Base-by-base conservation (phyloP, 1,140 invertebrate species). In the Sycobia sp. region DNA sequence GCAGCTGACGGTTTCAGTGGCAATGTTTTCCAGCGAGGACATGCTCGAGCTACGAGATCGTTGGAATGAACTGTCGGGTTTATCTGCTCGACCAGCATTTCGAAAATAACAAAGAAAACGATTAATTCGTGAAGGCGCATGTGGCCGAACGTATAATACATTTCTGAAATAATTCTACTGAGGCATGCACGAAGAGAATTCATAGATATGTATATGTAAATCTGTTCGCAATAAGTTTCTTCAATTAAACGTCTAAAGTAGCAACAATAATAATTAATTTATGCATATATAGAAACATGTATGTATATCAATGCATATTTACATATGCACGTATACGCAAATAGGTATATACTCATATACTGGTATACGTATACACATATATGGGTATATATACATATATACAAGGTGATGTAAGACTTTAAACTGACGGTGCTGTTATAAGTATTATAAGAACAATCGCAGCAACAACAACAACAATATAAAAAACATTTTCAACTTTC, bases 11-110 rank as follows among this genome's bases (percentile, higher is more conserved):
- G 95, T 92, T 86, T 98, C 96, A 71, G 91, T 91, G 71, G 90
- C 91, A 81, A 97, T 96, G 85, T 96, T 97, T 83, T 98, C 96
- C 76, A 98, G 85, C 82, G 95, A 97, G 68, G 94, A 96, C 90
- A 97, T 96, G 83, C 93, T 96, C 77, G 94, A 97, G 80, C 94
- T 96, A 73, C 95, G 88, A 71, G 95, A 97, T 78, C 95, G 87
- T 75, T 95, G 95, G 84, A 97, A 97, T 71, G 93, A 94, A 78
- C 89, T 94, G 85, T 97, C 95, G 84, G 94, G 87, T 87, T 96
- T 96, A 85, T 98, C 95, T 97, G 87, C 84, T 76, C 87, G 88
- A 81, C 88, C 88, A 85, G 86, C 88, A 85, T 65, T 65, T 49
- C 4, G n/a, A 44, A 41, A 57, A 43, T 5, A 9, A 9, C n/a